phyloP scores from a whole-genome alignment of 1,140 invertebrate species.

The Penaeus japonicus region DNA sequence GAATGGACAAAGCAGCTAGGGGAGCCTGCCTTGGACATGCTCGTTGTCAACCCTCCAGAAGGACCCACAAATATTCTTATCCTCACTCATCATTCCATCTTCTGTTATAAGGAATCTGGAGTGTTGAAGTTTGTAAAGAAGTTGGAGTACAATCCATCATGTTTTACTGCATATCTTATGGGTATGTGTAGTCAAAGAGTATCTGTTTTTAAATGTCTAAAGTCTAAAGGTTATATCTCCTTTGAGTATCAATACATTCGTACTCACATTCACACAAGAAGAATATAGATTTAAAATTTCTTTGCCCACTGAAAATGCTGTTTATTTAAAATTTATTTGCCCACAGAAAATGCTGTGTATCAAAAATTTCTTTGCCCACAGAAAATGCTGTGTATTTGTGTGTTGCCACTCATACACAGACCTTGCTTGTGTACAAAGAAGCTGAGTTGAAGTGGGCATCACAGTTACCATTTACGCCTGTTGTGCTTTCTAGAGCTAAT shows the following conservation, averaged over 20 bases:
- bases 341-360: no score
- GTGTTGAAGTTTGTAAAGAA: constrained; percentile 79
- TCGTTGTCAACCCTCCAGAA: constrained; percentile 64
- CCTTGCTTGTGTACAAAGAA: constrained; percentile 80
- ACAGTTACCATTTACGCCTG: constrained; percentile 76
- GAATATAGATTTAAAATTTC: no score
- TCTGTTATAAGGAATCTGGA: constrained; percentile 79
- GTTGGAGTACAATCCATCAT: constrained; percentile 80
- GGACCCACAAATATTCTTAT: constrained; percentile 72
- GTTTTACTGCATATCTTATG: constrained; percentile 76
- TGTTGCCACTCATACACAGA: constrained; percentile 75
- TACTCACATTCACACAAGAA: no score
- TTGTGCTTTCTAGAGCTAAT: constrained; percentile 70
- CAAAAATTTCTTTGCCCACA: constrained; percentile 69
- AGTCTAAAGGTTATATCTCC: no score
- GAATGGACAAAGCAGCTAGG: constrained; percentile 83
- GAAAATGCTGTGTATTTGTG: constrained; percentile 65
- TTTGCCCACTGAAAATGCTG: constrained; percentile 68
- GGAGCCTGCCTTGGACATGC: constrained; percentile 75
- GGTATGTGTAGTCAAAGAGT: constrained; percentile 67
- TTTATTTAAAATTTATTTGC: no score
- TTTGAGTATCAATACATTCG: no score
- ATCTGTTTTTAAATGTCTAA: background rate
- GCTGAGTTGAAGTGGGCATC: constrained; percentile 85
- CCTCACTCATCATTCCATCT: constrained; percentile 78